Evolutionary conservation across 1,140 invertebrate genomes (phyloP), one percentile per base, ranked within the genome.

Genomic region (Subanguina moxae): DNA sequence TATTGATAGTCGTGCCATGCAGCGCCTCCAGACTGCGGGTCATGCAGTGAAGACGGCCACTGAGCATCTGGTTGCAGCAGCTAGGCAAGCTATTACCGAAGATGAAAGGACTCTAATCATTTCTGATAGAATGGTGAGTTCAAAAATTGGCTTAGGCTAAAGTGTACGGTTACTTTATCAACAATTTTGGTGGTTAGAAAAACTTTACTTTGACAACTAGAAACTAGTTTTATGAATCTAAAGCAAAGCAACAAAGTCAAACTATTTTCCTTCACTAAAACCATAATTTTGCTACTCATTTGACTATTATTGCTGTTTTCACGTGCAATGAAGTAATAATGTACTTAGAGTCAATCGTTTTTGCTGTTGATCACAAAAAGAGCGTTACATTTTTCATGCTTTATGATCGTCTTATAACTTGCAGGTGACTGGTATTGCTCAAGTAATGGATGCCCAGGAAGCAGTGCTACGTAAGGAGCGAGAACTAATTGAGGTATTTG

Each of bases 41-140:
- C 95, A 95, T 82, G 92, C 93, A 15, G 94, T 98, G 0, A 97
- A 97, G 85, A 87, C 91, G 73, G 95, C 95, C 0, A 97, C 95
- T 0, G 94, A 98, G 83, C 94, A 94, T 84, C 84, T 98, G 70
- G 95, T 99, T 13, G 86, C 88, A 30, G 92, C 94, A 0, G 94
- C 94, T 0, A 89, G 94, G 76, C 91, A 95, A 82, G 90, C 91
- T 1, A 91, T 96, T 62, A 90, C 90, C 57, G 88, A 84, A 21
- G 91, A 94, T 76, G 93, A 96, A 78, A 85, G 90, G 25, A 90
- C 88, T 46, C 85, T 97, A 3, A 89, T 94, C 56, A 87, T 97
- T 21, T 93, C 94, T 80, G 88, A 90, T 52, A 86, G 90, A 57
- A 93, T 94, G 68, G 70, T 75, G 1, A 57, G 48, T 52, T 15